Base-by-base conservation (phyloP, 2,113 vertebrate species). In the Microcebus murinus region DNA sequence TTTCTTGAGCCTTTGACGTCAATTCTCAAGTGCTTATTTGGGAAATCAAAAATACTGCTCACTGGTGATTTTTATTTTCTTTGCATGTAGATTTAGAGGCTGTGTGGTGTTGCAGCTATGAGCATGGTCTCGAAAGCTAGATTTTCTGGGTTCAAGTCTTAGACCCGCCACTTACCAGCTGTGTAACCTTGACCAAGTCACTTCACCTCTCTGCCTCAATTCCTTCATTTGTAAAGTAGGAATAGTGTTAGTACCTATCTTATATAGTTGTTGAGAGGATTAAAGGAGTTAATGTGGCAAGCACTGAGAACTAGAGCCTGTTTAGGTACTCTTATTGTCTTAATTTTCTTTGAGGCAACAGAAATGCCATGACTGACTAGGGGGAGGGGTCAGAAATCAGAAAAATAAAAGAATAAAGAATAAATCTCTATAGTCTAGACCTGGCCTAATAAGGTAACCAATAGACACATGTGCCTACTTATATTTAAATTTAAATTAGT, bases 21-120 rank as follows among this genome's bases (percentile, higher is more conserved):
- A 86, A 5, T 82, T 81, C 90, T 86, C 21, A 59, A 81, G 61
- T 77, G 81, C 68, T 83, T 76, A 57, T 36, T 87, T 97, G 84
- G 52, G 63, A 68, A 87, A 55, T 76, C 1, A 67, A 50, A 87
- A 80, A 61, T 61, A 45, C 31, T 14, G 1, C 34, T 76, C 59
- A 14, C 11, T 15, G 8, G 18, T 81, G 39, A 68, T 48, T 61
- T 76, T 55, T 55, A 39, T 86, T 61, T 36, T 80, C 20, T 91
- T 68, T 81, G 67, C 31, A 52, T 48, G 3, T 76, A 42, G 71
- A 63, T 39, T 27, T 86, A 88, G 83, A 76, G 29, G 12, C 27
- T 50, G 1, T 55, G 65, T 39, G 17, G 8, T 91, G 2, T 27
- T 45, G 25, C 36, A 42, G n/a, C 65, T 68, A 42, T 42, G 14